These are phyloP conservation scores for Halcyon senegalensis DNA, from an alignment of 2,113 vertebrate species.

Conservation along the genomic window DNA sequence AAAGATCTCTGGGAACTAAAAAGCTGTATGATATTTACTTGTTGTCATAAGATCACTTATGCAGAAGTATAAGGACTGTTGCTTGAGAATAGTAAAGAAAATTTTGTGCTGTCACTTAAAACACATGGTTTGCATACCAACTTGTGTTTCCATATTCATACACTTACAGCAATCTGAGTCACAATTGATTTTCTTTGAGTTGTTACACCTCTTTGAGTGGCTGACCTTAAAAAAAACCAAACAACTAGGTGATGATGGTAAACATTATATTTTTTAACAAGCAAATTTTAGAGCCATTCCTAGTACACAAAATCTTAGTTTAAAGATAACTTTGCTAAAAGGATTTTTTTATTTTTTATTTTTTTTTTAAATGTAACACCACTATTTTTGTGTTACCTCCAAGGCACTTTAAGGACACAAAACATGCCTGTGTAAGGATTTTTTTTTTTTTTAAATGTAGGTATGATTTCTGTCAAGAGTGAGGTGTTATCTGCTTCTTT, in stretches of 20 bases:
- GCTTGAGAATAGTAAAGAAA: neutral
- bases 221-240: neutral
- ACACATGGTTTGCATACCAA: neutral
- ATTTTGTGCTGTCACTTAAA: neutral
- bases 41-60: neutral
- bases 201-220: neutral
- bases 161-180: neutral
- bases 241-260: neutral
- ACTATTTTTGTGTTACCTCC: neutral
- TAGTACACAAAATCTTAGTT: neutral
- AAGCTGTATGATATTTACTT: neutral
- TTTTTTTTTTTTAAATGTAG: neutral
- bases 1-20: neutral
- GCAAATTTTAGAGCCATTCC: neutral
- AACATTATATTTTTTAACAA: neutral
- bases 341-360: neutral
- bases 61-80: neutral
- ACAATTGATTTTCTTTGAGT: neutral
- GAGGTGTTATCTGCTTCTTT: neutral
- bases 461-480: neutral
- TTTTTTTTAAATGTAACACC: neutral
- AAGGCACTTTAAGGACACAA: neutral
- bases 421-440: neutral
- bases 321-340: neutral
- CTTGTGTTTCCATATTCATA: neutral